Evolutionary conservation across 2,113 vertebrate genomes (phyloP).

Genomic region (Macquaria ambigua): DNA sequence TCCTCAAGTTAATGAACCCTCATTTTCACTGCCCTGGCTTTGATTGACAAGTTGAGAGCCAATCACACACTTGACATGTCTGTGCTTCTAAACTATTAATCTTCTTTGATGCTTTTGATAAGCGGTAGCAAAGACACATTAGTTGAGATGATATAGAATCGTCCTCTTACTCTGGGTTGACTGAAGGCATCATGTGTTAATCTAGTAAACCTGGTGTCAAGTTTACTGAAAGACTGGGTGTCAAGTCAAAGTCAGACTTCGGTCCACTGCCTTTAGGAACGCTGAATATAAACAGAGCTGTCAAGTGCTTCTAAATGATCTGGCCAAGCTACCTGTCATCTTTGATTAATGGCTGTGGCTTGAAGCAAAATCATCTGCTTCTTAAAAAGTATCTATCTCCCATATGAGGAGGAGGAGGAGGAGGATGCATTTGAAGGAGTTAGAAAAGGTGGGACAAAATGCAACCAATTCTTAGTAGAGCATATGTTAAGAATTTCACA

Average conservation of each 20-base stretch:
- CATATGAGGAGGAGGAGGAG: conserved; percentile 16
- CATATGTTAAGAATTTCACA: background rate
- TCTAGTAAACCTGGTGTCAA: conserved; percentile 9
- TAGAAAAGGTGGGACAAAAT: background rate
- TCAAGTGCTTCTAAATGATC: conserved; percentile 31
- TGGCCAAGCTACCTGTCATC: conserved; percentile 10
- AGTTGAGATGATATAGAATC: background rate
- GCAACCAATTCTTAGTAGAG: background rate
- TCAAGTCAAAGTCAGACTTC: conserved; percentile 34
- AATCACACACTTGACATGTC: background rate
- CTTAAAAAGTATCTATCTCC: background rate
- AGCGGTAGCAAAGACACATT: background rate
- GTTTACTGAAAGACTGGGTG: background rate
- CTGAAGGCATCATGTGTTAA: conserved; percentile 31
- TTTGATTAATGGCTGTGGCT: conserved; percentile 50
- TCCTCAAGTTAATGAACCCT: background rate
- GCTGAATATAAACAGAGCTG: conserved; percentile 41
- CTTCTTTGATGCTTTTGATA: conserved; percentile 8
- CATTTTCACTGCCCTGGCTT: background rate
- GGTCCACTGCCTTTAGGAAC: conserved; percentile 7
- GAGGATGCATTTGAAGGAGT: background rate
- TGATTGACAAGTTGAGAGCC: conserved; percentile 7
- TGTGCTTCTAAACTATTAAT: background rate
- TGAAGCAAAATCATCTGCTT: conserved; percentile 30
- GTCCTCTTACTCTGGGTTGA: conserved; percentile 21